These are phyloP conservation scores for Cantharis rufa DNA, from an alignment of 2,888 invertebrate genomes.

Conservation along the genomic window DNA sequence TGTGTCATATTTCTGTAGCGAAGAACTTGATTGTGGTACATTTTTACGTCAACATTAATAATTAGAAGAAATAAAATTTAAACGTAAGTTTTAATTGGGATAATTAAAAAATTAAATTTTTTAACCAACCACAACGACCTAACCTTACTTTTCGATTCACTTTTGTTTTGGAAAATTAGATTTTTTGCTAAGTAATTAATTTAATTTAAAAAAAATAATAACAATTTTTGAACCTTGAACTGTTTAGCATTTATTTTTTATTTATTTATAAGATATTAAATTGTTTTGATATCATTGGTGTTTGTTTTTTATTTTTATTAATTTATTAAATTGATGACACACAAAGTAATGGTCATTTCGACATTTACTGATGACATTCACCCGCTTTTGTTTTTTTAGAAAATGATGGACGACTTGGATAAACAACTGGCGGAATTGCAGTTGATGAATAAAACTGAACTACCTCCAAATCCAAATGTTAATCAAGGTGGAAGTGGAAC, in stretches of 20 bases:
- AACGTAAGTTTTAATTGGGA: background rate
- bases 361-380: background rate
- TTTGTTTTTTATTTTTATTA: background rate
- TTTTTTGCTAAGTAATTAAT: background rate
- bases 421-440: constrained; percentile 72
- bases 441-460: constrained; percentile 59
- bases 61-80: background rate
- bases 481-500: constrained; percentile 54
- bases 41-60: background rate
- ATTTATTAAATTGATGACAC: background rate
- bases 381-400: background rate
- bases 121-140: background rate
- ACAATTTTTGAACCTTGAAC: background rate
- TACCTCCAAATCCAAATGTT: constrained; percentile 46
- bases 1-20: background rate
- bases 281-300: background rate
- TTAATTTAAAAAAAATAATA: background rate
- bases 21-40: background rate
- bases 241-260: background rate
- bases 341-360: background rate
- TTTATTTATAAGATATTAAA: background rate
- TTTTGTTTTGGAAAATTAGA: background rate
- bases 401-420: constrained; percentile 67
- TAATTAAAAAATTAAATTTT: background rate
- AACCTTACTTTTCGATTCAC: background rate